Conservation (phyloP, 1,140 invertebrate species). For the Cheumatopsyche charites region DNA sequence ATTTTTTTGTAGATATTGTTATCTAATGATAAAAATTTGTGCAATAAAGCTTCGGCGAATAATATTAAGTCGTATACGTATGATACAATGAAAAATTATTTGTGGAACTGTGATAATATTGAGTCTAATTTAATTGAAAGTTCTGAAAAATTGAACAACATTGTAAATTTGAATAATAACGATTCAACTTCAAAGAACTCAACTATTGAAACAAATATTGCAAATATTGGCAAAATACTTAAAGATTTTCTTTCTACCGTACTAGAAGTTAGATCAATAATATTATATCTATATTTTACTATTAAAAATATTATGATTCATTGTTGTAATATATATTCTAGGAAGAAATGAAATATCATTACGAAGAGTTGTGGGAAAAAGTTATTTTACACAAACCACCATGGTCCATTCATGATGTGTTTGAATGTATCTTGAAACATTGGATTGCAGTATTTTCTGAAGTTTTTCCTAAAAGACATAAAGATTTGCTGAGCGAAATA, state of each 20-base stretch:
- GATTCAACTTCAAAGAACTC: background rate
- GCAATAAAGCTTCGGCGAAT: slow-evolving; percentile 39
- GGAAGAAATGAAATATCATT: slow-evolving; percentile 42
- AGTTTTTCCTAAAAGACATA: slow-evolving; percentile 13
- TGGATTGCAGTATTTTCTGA: slow-evolving; percentile 43
- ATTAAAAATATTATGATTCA: too few relatives aligned
- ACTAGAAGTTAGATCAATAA: slow-evolving; percentile 27
- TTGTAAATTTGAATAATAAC: background rate
- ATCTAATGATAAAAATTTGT: slow-evolving; percentile 44
- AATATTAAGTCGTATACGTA: slow-evolving; percentile 35
- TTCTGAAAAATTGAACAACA: background rate
- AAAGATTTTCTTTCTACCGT: slow-evolving; percentile 13
- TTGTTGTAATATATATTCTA: background rate
- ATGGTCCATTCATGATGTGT: slow-evolving; percentile 33
- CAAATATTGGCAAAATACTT: background rate
- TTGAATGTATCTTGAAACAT: slow-evolving; percentile 43
- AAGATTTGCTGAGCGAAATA: slow-evolving; percentile 24
- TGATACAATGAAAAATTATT: slow-evolving; percentile 25
- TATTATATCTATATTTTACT: background rate
- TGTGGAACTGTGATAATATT: too few relatives aligned
- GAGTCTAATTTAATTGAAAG: too few relatives aligned
- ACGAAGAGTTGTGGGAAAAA: slow-evolving; percentile 36
- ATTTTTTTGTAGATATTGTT: slow-evolving; percentile 40
- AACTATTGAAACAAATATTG: background rate
- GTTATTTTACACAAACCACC: slow-evolving; percentile 38